Percentiles rank a stretch among this genome's conserved stretches.
phyloP scores from a whole-genome alignment of 2,888 invertebrate genomes.

The Capitulum mitella region DNA sequence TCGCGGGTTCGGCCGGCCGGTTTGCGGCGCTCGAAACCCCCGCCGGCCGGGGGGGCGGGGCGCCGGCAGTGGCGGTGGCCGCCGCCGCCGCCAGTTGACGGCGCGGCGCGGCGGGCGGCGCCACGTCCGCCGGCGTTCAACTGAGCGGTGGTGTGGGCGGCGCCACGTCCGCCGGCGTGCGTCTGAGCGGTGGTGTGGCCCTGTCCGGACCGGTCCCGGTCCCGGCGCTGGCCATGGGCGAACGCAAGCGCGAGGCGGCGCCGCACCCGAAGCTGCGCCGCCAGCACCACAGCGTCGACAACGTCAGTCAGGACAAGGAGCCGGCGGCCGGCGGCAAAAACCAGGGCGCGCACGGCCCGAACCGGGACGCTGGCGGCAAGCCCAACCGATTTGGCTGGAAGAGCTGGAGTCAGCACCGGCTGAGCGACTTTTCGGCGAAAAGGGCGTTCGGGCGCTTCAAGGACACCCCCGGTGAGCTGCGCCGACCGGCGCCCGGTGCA shows the following conservation, averaged over 20 bases:
- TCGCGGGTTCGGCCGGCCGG: too few species aligned
- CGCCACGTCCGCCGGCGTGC: neutral
- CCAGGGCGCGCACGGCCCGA: neutral
- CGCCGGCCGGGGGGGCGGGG: too few species aligned
- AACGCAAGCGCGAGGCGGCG: neutral
- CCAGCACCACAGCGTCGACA: conserved; percentile 13
- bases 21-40: neutral
- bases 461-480: conserved; percentile 5
- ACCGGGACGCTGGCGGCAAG: neutral
- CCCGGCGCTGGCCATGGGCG: neutral
- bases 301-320: neutral
- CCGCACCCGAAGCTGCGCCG: neutral
- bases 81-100: too few species aligned
- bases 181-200: neutral
- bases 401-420: conserved; percentile 6
- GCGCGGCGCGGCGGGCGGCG: too few species aligned
- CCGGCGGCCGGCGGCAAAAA: too few species aligned
- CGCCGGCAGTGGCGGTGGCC: too few species aligned
- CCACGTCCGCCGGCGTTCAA: neutral
- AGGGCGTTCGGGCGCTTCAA: neutral
- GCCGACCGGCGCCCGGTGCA: neutral
- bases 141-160: neutral
- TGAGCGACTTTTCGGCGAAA: neutral
- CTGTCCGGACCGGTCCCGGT: neutral
- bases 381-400: conserved; percentile 20